Conservation (phyloP, 2,113 vertebrate genomes). For the Anser cygnoides region DNA sequence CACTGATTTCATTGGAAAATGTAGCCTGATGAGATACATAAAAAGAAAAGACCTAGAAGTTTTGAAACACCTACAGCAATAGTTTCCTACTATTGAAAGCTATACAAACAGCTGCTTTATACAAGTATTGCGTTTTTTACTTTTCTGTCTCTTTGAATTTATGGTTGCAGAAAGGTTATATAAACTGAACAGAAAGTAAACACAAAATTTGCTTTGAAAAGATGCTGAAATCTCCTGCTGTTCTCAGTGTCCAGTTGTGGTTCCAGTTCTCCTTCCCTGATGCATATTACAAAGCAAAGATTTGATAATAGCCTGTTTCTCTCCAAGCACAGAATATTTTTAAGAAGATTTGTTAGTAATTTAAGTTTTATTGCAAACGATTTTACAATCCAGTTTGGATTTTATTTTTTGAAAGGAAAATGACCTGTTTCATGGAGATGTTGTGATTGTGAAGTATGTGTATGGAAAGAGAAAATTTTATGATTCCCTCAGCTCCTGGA, state of each 20-base stretch:
- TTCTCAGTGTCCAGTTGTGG: not conserved
- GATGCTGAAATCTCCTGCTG: not conserved
- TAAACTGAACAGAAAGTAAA: not conserved
- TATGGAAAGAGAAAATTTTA: slow-evolving; percentile 1
- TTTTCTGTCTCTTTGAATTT: not conserved
- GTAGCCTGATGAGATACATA: not conserved
- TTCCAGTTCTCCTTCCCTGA: not conserved
- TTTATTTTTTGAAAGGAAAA: not conserved
- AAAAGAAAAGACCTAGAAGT: not conserved
- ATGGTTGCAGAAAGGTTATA: not conserved
- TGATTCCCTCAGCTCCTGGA: not conserved
- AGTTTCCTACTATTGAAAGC: not conserved
- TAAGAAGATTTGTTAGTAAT: not conserved
- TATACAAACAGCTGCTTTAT: not conserved
- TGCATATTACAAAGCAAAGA: not conserved
- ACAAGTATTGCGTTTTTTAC: not conserved
- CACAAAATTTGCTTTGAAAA: not conserved
- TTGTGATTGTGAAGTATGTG: not conserved
- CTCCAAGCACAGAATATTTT: not conserved
- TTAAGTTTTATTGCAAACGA: not conserved
- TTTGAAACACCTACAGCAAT: not conserved
- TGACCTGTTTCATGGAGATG: not conserved
- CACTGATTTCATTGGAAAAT: not conserved
- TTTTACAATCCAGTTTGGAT: not conserved
- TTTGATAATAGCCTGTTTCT: not conserved